Evolutionary conservation across 2,888 invertebrate genomes (phyloP).

Genomic region (Sarcophaga carnaria): DNA sequence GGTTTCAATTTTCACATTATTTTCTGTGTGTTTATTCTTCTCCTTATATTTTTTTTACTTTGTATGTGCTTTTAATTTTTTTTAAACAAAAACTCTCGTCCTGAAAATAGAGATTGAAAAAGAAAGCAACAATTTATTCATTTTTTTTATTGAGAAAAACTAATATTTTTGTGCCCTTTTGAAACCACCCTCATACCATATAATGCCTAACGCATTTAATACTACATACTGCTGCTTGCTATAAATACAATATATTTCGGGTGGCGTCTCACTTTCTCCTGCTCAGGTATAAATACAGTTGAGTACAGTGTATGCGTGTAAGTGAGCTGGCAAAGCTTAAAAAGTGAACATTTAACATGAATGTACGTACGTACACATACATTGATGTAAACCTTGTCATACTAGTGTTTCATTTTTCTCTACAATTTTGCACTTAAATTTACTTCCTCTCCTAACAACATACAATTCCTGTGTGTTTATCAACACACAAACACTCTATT

Average conservation of each 20-base stretch:
- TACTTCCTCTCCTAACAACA: neutral
- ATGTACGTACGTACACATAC: neutral
- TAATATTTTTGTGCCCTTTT: too few species aligned
- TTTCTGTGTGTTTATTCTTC: neutral
- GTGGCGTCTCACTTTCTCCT: too few species aligned
- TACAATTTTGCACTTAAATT: constrained; percentile 4
- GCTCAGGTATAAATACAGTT: too few species aligned
- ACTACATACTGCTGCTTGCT: too few species aligned
- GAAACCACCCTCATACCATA: too few species aligned
- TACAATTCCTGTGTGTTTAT: neutral
- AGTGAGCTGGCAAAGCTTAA: neutral
- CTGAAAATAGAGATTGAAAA: neutral
- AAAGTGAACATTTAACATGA: constrained; percentile 46
- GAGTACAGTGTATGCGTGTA: too few species aligned
- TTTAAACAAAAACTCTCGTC: too few species aligned
- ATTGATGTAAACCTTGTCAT: neutral
- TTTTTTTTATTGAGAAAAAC: neutral
- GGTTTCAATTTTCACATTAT: neutral
- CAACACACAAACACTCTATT: too few species aligned
- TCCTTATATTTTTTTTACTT: neutral
- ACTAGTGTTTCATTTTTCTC: neutral
- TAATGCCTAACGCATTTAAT: too few species aligned
- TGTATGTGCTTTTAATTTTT: neutral
- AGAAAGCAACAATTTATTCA: constrained; percentile 50
- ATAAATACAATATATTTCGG: too few species aligned